phyloP scores from a whole-genome alignment of 2,113 vertebrate genomes.

The Microcebus jonahi region DNA sequence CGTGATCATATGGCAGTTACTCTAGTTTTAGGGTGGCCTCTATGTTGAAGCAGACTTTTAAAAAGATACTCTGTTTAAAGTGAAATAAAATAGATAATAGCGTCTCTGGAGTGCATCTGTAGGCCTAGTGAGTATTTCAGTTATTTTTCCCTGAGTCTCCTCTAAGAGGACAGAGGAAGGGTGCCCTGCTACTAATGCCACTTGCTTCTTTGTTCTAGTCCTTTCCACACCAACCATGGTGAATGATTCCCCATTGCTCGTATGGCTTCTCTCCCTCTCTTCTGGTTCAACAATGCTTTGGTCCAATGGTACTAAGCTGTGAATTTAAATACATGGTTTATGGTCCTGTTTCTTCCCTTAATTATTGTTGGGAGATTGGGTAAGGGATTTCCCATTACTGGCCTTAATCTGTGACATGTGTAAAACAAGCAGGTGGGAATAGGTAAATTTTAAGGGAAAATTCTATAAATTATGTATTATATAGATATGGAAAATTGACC shows the following conservation, averaged over 20 bases:
- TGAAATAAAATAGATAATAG: not conserved
- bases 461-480: not conserved
- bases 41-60: not conserved
- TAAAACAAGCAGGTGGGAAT: not conserved
- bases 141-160: not conserved
- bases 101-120: not conserved
- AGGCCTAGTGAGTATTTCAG: not conserved
- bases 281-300: not conserved
- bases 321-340: not conserved
- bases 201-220: not conserved
- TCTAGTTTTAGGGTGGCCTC: not conserved
- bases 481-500: not conserved
- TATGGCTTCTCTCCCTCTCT: not conserved
- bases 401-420: not conserved
- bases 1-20: not conserved
- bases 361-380: constrained; percentile 13
- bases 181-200: not conserved
- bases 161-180: not conserved
- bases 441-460: not conserved
- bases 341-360: not conserved
- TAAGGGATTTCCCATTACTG: not conserved
- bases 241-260: not conserved
- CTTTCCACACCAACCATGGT: not conserved
- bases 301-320: not conserved
- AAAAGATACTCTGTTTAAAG: not conserved